Base-by-base conservation (phyloP, 2,113 vertebrate species). In the Poeciliopsis prolifica region DNA sequence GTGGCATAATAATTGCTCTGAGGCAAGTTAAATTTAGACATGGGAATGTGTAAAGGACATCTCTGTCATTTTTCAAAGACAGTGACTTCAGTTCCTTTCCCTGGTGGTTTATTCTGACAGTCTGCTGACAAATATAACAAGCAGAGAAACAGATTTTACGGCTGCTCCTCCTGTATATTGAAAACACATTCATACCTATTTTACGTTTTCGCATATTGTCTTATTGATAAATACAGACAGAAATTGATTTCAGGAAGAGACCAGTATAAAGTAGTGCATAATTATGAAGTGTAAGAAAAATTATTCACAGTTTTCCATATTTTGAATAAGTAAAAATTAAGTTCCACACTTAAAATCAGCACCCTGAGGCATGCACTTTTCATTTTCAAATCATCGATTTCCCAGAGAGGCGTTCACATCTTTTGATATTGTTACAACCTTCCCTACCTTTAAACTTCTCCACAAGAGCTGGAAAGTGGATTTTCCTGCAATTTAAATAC, bases 1-100 rank as follows among this genome's bases (percentile, higher is more conserved):
- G 65, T 81, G 85, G 80, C 74, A 79, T 83, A 88, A 85, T 85
- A 68, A 70, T 74, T 17, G 79, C 89, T 92, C 70, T 80, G 81
- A 89, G 80, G 68, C 54, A 0, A 83, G 88, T 81, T 92, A 89
- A 88, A 88, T 88, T 88, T 92, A 90, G 89, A 91, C 62, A 70
- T 76, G 58, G 68, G 71, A 87, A 70, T 84, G 72, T 90, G 77
- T 82, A 81, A 87, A 85, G 82, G 82, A 86, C 87, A 75, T 85
- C 66, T 70, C 84, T 86, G 76, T 86, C 84, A 82, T 80, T 80
- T 72, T 82, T 83, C 75, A 86, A 86, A 88, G 84, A 72, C 31
- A 40, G 63, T 2, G 29, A 77, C 67, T 82, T 82, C 65, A 70
- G 77, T 81, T 86, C 44, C 63, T 75, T 78, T 85, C 73, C 83